Evolutionary conservation across 2,888 invertebrate species (phyloP).

Genomic region (Geotrupes spiniger): DNA sequence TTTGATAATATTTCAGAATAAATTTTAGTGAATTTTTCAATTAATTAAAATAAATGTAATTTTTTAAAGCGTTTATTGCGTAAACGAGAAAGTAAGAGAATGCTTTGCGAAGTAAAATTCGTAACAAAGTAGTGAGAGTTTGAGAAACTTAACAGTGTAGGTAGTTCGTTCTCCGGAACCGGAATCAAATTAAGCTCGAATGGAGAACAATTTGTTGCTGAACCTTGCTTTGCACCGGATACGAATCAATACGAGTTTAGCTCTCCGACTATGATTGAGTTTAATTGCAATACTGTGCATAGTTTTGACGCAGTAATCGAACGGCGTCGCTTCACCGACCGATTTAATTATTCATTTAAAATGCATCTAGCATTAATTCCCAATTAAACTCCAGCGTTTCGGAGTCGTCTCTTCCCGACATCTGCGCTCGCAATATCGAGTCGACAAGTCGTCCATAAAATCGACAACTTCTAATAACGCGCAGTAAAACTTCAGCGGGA

Average conservation of each 20-base stretch:
- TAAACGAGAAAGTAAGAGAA: too few relatives aligned
- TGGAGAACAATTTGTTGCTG: constrained; percentile 39
- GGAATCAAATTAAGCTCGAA: constrained; percentile 42
- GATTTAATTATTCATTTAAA: too few relatives aligned
- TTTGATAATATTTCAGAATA: too few relatives aligned
- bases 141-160: constrained; percentile 28
- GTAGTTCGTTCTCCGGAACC: constrained; percentile 34
- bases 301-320: constrained; percentile 7
- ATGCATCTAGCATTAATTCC: too few relatives aligned
- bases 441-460: constrained; percentile 28
- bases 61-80: too few relatives aligned
- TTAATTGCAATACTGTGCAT: constrained; percentile 32
- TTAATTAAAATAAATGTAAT: too few relatives aligned
- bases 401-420: too few relatives aligned
- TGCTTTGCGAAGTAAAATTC: too few relatives aligned
- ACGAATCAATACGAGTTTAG: constrained; percentile 38
- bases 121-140: background rate
- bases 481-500: constrained; percentile 35
- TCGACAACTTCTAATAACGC: constrained; percentile 40
- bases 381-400: too few relatives aligned
- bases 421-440: constrained; percentile 19
- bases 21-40: too few relatives aligned
- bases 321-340: too few relatives aligned
- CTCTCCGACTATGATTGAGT: constrained; percentile 33
- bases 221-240: constrained; percentile 34